Conservation (phyloP, 2,888 invertebrate species). For the Phaedon cochleariae region DNA sequence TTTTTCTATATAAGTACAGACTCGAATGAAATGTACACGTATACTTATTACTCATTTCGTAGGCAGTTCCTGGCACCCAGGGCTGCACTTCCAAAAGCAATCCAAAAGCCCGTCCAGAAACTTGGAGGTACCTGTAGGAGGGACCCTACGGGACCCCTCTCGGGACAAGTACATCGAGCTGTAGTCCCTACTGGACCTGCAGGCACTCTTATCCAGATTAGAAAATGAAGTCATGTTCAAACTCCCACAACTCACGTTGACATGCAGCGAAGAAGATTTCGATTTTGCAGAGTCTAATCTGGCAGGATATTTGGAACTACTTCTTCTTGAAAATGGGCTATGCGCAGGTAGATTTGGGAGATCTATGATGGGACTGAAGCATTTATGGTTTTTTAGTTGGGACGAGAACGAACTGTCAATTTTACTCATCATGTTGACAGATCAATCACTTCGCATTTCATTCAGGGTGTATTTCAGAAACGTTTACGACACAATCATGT, state of each 20-base stretch:
- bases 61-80: slow-evolving; percentile 41
- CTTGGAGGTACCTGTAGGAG: slow-evolving; percentile 17
- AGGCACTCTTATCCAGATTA: slow-evolving; percentile 13
- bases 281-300: slow-evolving; percentile 6
- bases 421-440: slow-evolving; percentile 7
- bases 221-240: slow-evolving; percentile 10
- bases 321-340: background rate
- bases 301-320: background rate
- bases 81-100: slow-evolving; percentile 43
- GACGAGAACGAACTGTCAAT: slow-evolving; percentile 13
- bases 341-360: background rate
- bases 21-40: too few relatives aligned
- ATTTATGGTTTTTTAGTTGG: slow-evolving; percentile 3
- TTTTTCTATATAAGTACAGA: too few relatives aligned
- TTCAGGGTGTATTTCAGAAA: too few relatives aligned
- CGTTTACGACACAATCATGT: too few relatives aligned
- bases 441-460: background rate
- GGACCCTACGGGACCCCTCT: slow-evolving; percentile 15
- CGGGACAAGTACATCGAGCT: slow-evolving; percentile 27
- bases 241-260: slow-evolving; percentile 20
- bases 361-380: slow-evolving; percentile 3
- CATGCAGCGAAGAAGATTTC: slow-evolving; percentile 20
- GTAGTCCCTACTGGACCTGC: slow-evolving; percentile 17
- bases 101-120: slow-evolving; percentile 41
- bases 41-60: too few relatives aligned